Conservation (phyloP, 2,888 invertebrate genomes). For the Unio pictorum region DNA sequence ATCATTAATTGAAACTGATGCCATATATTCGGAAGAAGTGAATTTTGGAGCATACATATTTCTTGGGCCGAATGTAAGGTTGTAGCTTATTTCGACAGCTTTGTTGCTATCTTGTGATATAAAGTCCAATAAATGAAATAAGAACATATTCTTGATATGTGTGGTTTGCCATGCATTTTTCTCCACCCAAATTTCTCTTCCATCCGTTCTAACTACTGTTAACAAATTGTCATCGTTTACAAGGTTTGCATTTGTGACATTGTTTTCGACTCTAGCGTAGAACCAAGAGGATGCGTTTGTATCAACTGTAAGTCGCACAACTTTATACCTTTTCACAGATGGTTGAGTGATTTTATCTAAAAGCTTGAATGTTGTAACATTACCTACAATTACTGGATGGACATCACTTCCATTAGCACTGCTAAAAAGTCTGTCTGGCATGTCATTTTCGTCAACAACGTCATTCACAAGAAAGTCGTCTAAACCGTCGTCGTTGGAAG, state of each 20-base stretch:
- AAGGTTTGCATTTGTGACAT: conserved; percentile 10
- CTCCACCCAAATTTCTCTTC: conserved; percentile 14
- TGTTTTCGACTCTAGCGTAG: conserved; percentile 25
- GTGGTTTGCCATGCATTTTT: conserved; percentile 34
- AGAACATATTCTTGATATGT: conserved; percentile 19
- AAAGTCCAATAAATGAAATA: conserved; percentile 29
- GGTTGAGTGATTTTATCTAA: background rate
- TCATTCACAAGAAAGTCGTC: conserved; percentile 48
- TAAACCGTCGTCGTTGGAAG: conserved; percentile 22
- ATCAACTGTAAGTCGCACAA: conserved; percentile 9
- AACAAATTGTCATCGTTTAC: conserved; percentile 7
- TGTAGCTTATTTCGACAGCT: conserved; percentile 5
- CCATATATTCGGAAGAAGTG: conserved; percentile 2
- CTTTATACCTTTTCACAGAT: conserved; percentile 10
- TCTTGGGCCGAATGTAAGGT: conserved; percentile 16
- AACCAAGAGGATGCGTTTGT: conserved; percentile 11
- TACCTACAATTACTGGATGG: conserved; percentile 5
- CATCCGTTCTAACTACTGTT: conserved; percentile 10
- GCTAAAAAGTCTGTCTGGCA: conserved; percentile 36
- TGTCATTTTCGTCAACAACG: conserved; percentile 22
- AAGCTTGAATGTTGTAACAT: conserved; percentile 2
- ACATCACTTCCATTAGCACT: conserved; percentile 29
- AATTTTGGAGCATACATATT: conserved; percentile 27
- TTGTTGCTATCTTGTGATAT: background rate
- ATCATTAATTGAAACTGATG: background rate